Conservation (phyloP, 2,888 invertebrate genomes). For the Sthenelais limicola region DNA sequence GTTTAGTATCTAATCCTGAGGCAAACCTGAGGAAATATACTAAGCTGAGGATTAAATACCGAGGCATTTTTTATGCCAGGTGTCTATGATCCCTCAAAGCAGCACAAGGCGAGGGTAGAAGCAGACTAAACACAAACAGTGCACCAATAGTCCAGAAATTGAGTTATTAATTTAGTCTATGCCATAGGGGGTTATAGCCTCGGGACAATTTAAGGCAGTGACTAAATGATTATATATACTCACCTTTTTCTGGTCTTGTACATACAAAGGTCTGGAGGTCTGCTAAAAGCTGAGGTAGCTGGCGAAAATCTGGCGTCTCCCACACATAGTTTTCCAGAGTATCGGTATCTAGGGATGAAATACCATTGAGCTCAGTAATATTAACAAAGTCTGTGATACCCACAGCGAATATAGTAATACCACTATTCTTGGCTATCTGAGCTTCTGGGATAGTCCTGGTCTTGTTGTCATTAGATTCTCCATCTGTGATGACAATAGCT, state of each 20-base stretch:
- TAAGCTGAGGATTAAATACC: no score
- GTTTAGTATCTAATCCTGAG: no score
- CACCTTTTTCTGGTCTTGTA: background rate
- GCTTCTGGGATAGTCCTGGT: slow-evolving; percentile 5
- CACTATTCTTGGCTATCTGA: background rate
- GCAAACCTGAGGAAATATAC: no score
- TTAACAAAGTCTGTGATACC: slow-evolving; percentile 31
- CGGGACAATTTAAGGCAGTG: no score
- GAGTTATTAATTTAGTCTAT: background rate
- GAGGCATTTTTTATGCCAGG: no score
- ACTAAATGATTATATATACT: no score
- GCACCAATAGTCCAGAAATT: background rate
- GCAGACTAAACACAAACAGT: background rate
- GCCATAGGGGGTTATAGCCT: no score
- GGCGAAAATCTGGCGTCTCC: background rate
- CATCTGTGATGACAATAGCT: slow-evolving; percentile 39
- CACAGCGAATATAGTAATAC: slow-evolving; percentile 31
- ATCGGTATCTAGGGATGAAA: background rate
- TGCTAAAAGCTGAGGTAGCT: background rate
- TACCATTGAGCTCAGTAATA: background rate
- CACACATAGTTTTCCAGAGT: background rate
- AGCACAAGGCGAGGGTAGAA: background rate
- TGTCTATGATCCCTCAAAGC: background rate
- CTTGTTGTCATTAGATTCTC: slow-evolving; percentile 29
- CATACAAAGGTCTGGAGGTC: slow-evolving; percentile 3